Percentiles rank a stretch among this genome's conserved stretches.
phyloP scores from a whole-genome alignment of 2,113 vertebrate species.

The Loxodonta africana region DNA sequence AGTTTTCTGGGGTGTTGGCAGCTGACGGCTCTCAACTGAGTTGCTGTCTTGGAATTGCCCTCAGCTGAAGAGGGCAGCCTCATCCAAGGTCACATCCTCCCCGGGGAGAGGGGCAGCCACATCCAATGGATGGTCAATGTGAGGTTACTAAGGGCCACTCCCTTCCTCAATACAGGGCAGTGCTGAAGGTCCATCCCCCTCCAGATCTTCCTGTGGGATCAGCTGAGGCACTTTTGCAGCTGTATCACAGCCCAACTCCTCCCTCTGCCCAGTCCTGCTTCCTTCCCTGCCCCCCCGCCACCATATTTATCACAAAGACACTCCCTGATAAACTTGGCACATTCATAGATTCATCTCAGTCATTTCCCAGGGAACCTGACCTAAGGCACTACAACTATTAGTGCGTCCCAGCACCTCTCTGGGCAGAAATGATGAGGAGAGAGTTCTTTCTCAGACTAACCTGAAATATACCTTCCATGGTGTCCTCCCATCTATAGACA shows the following conservation, averaged over 20 bases:
- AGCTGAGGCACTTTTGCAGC: not conserved
- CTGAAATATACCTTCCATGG: not conserved
- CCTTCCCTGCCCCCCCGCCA: not conserved
- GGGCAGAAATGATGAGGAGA: not conserved
- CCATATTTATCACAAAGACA: not conserved
- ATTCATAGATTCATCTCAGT: not conserved
- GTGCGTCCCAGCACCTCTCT: not conserved
- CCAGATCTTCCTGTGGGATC: not conserved
- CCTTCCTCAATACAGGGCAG: not conserved
- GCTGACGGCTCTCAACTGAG: not conserved
- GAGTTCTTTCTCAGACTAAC: not conserved
- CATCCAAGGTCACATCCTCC: not conserved
- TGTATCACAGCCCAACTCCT: not conserved
- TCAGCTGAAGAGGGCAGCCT: not conserved
- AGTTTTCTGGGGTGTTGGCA: not conserved
- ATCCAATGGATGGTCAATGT: not conserved
- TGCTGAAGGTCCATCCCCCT: too few species aligned
- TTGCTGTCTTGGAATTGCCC: not conserved
- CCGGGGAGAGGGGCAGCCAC: not conserved
- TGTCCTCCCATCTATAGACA: not conserved
- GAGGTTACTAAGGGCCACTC: not conserved
- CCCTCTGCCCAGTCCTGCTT: not conserved
- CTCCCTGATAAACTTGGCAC: not conserved
- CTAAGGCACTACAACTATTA: not conserved
- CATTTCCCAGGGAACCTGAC: accelerated